phyloP scores from a whole-genome alignment of 2,113 vertebrate species.

The Eleginops maclovinus region DNA sequence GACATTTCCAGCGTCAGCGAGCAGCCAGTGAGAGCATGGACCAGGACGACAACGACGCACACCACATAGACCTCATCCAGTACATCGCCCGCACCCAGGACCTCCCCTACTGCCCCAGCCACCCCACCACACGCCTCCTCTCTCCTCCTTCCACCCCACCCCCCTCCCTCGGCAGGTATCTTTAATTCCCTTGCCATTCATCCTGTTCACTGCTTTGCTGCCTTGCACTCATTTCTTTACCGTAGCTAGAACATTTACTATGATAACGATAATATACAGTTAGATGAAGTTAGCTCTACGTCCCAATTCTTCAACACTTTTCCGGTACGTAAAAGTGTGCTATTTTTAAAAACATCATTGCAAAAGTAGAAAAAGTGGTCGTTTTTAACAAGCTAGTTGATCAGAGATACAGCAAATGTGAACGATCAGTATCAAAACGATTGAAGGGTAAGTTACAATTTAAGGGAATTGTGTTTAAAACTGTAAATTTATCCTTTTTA shows the following conservation, averaged over 20 bases:
- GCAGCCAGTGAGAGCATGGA: constrained; percentile 98
- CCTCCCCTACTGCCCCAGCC: constrained; percentile 79
- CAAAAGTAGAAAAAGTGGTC: neutral
- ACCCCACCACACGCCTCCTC: constrained; percentile 78
- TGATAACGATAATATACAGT: neutral
- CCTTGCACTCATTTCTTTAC: constrained; percentile 63
- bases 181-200: constrained; percentile 90
- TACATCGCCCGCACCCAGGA: constrained; percentile 92
- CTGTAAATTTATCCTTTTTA: neutral
- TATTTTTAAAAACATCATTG: neutral
- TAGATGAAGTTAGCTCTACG: neutral
- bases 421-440: neutral
- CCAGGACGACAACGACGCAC: constrained; percentile 87
- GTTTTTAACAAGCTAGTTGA: neutral
- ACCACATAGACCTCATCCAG: constrained; percentile 92
- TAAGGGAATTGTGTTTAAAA: neutral
- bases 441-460: neutral
- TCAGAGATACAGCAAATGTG: neutral
- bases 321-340: neutral
- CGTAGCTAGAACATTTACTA: constrained; percentile 25
- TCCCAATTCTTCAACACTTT: constrained; percentile 40
- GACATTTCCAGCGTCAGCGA: constrained; percentile 95
- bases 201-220: constrained; percentile 80
- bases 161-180: constrained; percentile 98
- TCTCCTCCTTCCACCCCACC: constrained; percentile 89